phyloP scores from a whole-genome alignment of 2,888 invertebrate species.

The Enoplolaimus lenunculus region DNA sequence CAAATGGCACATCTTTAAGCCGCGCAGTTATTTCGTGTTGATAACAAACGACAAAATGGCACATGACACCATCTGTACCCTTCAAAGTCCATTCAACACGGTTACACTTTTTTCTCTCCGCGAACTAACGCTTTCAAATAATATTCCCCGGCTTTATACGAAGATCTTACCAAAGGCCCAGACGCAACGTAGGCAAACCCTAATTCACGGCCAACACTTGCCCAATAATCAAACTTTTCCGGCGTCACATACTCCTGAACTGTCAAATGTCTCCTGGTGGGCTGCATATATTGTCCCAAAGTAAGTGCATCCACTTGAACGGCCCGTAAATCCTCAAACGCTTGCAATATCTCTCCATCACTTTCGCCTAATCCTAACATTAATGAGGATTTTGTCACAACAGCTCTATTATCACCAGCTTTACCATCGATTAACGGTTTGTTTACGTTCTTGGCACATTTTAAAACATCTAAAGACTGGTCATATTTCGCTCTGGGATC shows the following conservation, averaged over 20 bases:
- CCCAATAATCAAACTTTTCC: slow-evolving; percentile 73
- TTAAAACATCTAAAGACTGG: slow-evolving; percentile 72
- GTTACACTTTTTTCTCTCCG: slow-evolving; percentile 26
- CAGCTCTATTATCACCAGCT: too few species aligned
- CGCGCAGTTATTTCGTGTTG: too few species aligned
- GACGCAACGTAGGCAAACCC: slow-evolving; percentile 94
- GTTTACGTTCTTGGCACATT: slow-evolving; percentile 63
- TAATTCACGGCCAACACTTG: slow-evolving; percentile 59
- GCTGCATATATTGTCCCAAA: slow-evolving; percentile 98
- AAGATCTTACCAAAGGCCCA: slow-evolving; percentile 87
- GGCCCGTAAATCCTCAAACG: slow-evolving; percentile 54
- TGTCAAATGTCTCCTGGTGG: slow-evolving; percentile 82
- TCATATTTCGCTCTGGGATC: slow-evolving; percentile 76
- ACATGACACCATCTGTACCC: too few species aligned
- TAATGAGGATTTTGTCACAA: slow-evolving; percentile 94
- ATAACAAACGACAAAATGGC: too few species aligned
- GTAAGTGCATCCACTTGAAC: slow-evolving; percentile 89
- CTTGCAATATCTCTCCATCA: slow-evolving; percentile 68
- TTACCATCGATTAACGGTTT: slow-evolving; percentile 64
- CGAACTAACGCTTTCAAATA: slow-evolving; percentile 36
- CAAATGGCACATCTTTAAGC: too few species aligned
- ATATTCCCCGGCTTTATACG: slow-evolving; percentile 86
- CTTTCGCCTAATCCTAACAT: slow-evolving; percentile 90
- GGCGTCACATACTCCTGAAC: slow-evolving; percentile 79
- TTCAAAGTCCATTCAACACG: too few species aligned